Evolutionary conservation across 2,888 invertebrate species (phyloP), one percentile per base, ranked within the genome.

Genomic region (Drosophila kuntzei): DNA sequence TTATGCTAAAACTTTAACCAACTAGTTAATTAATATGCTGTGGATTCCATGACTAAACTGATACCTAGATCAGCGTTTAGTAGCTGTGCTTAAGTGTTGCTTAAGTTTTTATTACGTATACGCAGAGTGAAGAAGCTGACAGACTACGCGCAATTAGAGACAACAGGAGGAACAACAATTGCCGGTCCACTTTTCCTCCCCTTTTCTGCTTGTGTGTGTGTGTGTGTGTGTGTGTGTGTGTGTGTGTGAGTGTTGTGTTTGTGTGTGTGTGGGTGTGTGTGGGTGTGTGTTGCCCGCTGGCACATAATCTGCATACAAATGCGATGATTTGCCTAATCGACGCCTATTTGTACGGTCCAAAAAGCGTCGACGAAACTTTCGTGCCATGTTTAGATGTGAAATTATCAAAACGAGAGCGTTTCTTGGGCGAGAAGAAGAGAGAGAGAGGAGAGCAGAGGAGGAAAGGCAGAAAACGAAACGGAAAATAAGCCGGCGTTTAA

Each of bases 301-400:
- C 89, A 85, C 89, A 79, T 89, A 89, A 87, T 85, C 89, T 86
- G 85, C 88, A 89, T 85, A 85, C 85, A 85, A 85, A 89, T 89
- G 83, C 89, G 88, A 79, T 82, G 86, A 89, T 89, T 89, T 87
- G 85, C 89, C 86, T 89, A 85, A 85, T 89, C 89, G 87, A 87
- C 88, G 88, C 82, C 87, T 89, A 85, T 87, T 89, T 89, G 89
- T 84, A 75, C 77, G 82, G 78, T 62, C 71, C 61, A 86, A 83
- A 71, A 71, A 70, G 67, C 61, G 76, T 12, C 37, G 53, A 53
- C 44, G 51, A 71, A 76, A 76, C 71, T 78, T 79, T 71, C 70
- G 60, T 60, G 66, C 62, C 79, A 79, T 79, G 76, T 66, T 79
- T 79, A 66, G 79, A 78, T 78, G 59, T 36, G 75, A 76, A 76